Evolutionary conservation across 2,113 vertebrate species (phyloP).

Genomic region (Mormoops blainvillei): DNA sequence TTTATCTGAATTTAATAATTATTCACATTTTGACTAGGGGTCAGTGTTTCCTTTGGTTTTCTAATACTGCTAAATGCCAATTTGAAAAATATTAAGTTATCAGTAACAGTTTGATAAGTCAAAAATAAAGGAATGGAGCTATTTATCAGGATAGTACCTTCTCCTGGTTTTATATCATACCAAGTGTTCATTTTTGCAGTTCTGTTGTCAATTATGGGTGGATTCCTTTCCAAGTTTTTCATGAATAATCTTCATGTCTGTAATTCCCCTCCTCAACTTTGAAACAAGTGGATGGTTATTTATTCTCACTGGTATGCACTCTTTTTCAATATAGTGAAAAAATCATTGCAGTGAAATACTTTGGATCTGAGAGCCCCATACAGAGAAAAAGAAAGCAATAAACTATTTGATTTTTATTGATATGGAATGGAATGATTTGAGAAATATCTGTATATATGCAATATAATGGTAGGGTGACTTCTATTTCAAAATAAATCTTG

Average conservation of each 20-base stretch:
- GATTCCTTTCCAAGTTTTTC: neutral
- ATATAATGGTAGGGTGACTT: neutral
- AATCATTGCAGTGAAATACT: too few relatives aligned
- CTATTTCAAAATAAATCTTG: conserved; percentile 40
- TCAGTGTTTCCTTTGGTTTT: neutral
- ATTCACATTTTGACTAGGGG: neutral
- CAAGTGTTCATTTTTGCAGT: neutral
- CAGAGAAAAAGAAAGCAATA: neutral
- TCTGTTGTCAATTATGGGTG: neutral
- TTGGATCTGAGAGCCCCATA: too few relatives aligned
- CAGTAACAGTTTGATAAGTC: neutral
- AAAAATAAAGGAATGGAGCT: neutral
- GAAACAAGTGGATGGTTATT: too few relatives aligned
- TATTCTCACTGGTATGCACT: too few relatives aligned
- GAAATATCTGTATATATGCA: neutral
- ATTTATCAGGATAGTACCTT: neutral
- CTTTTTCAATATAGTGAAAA: too few relatives aligned
- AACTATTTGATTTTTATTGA: conserved; percentile 28
- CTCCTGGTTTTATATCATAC: neutral
- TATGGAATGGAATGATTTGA: neutral
- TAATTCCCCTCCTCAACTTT: neutral
- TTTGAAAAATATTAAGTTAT: neutral
- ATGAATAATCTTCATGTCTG: neutral
- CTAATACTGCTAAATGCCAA: neutral
- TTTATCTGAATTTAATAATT: neutral